Base-by-base conservation (phyloP, 1,140 invertebrate genomes). In the Oedothorax gibbosus region DNA sequence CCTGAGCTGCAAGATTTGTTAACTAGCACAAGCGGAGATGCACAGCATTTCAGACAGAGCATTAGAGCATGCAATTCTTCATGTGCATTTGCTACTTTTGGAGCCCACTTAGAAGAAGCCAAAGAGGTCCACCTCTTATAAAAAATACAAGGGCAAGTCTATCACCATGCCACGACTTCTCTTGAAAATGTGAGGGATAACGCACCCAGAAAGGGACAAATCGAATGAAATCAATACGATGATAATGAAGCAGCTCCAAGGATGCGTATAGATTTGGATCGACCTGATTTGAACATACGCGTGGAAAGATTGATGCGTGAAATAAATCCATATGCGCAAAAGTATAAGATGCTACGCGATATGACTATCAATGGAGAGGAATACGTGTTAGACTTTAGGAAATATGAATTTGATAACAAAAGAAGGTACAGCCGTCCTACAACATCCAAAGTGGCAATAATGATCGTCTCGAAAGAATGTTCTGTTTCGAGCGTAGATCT, bases 391-490 rank as follows among this genome's bases (percentile, higher is more conserved):
- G 2, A 62, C 12, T 62, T 62, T 62, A 3, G 18, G 12, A 62
- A 18, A 62, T 62, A 62, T 18, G 57, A 15, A 15, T 62, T 62
- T 62, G 57, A 62, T 62, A 6, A 62, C 57, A 62, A 62, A 62
- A 62, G 57, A 18, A 12, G 2, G 12, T 62, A 62, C 57, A 62
- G 6, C 57, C 12, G 1, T 12, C 57, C 57, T 62, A 62, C 57
- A 18, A 15, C 57, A 15, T 62, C 57, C 21, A 12, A 79, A 20
- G 3, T 69, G 20, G 56, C 56, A 15, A 18, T 20, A 15, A 60
- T 79, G 15, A 64, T 79, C 11, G 15, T 14, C 8, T 64, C 11
- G 7, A 51, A 65, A 21, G 77, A 79, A 35, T 57, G 62, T n/a
- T 56, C 8, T 56, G 51, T 68, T 60, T 18, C 9, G 7, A 8